Conservation (phyloP, 2,113 vertebrate species). For the Dermatemys mawii region DNA sequence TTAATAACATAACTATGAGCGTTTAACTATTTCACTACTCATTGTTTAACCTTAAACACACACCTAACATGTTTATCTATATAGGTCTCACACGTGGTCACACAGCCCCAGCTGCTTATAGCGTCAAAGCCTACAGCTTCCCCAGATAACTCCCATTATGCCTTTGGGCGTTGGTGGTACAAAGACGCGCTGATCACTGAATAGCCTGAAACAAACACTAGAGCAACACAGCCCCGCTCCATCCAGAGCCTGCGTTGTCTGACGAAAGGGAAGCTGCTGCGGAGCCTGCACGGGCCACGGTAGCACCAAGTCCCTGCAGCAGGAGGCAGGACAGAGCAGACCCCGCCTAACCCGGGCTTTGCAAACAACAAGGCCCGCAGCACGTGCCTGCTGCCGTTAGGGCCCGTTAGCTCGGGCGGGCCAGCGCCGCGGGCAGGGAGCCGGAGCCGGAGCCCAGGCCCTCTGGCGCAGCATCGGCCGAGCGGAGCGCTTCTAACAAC, state of each 20-base stretch:
- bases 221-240: background rate
- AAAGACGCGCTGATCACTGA: background rate
- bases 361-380: too few species aligned
- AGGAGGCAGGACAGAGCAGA: background rate
- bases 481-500: too few species aligned
- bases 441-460: too few species aligned
- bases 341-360: background rate
- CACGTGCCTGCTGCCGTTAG: background rate
- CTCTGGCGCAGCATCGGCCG: too few species aligned
- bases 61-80: background rate
- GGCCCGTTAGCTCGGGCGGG: background rate
- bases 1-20: too few species aligned
- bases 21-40: too few species aligned
- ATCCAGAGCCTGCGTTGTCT: background rate
- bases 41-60: background rate
- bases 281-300: background rate
- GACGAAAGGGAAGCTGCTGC: background rate
- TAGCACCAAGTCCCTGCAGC: background rate
- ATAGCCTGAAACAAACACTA: background rate
- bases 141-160: background rate
- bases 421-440: too few species aligned
- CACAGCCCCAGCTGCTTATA: background rate
- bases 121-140: background rate
- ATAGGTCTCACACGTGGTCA: too few species aligned
- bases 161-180: background rate